Evolutionary conservation across 2,113 vertebrate species (phyloP).

Genomic region (Leucosticte australis): DNA sequence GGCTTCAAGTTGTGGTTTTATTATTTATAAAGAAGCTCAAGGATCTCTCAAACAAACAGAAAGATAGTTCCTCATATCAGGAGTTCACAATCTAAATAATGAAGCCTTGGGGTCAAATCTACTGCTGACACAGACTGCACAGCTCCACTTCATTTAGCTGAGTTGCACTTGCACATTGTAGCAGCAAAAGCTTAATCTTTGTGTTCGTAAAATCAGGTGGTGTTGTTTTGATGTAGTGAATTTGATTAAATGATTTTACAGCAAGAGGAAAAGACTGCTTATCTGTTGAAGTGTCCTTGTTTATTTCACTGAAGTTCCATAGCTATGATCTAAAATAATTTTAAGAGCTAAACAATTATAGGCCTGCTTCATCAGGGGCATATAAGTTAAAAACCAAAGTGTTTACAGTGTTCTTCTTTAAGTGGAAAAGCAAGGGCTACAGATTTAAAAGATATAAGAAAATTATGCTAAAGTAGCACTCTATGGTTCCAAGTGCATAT

Average conservation of each 20-base stretch:
- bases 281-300: neutral
- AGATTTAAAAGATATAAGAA: neutral
- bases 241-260: neutral
- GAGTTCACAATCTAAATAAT: neutral
- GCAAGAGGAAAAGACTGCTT: neutral
- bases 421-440: neutral
- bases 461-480: neutral
- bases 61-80: neutral
- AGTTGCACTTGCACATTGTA: neutral
- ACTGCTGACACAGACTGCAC: neutral
- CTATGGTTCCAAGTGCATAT: accelerated
- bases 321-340: neutral
- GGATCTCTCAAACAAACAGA: neutral
- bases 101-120: neutral
- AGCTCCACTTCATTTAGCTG: neutral
- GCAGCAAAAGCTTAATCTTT: neutral
- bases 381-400: neutral
- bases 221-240: neutral
- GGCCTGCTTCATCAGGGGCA: neutral
- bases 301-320: neutral
- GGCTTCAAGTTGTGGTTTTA: neutral
- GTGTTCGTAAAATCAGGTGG: neutral
- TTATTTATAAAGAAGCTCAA: neutral
- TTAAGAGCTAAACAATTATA: neutral
- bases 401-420: neutral